phyloP scores from a whole-genome alignment of 2,888 invertebrate species.

The Micoletzkya japonica region DNA sequence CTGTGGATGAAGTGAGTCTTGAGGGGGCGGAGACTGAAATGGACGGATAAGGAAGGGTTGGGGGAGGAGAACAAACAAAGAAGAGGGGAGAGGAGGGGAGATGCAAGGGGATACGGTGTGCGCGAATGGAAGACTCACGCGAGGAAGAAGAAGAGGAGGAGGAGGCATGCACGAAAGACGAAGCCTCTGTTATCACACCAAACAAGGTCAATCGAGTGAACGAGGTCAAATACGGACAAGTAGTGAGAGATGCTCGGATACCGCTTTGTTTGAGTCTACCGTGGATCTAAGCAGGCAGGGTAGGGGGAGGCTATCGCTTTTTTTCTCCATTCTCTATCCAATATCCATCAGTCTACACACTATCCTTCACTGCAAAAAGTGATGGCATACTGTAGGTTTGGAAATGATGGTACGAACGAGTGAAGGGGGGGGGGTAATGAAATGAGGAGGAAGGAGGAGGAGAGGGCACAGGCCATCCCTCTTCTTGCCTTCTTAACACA shows the following conservation, averaged over 20 bases:
- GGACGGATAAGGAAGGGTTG: too few species aligned
- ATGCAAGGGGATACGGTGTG: constrained; percentile 21
- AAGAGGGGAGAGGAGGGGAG: background rate
- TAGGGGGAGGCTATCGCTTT: too few species aligned
- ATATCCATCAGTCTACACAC: too few species aligned
- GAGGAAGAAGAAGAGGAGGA: background rate
- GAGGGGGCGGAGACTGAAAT: background rate
- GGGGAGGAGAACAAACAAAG: background rate
- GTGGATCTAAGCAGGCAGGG: too few species aligned
- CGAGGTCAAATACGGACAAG: background rate
- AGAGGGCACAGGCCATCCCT: too few species aligned
- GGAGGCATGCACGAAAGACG: background rate
- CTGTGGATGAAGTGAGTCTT: too few species aligned
- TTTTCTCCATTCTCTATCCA: too few species aligned
- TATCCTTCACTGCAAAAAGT: too few species aligned
- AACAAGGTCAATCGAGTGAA: constrained; percentile 16
- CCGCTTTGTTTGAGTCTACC: too few species aligned
- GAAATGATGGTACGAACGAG: too few species aligned
- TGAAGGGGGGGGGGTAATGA: background rate
- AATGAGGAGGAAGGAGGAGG: background rate
- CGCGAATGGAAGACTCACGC: background rate
- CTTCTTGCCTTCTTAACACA: too few species aligned
- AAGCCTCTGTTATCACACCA: background rate
- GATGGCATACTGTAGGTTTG: too few species aligned
- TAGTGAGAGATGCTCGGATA: background rate